Evolutionary conservation across 2,888 invertebrate genomes (phyloP), one percentile per base, ranked within the genome.

Genomic region (Drosophila fulvimacula): DNA sequence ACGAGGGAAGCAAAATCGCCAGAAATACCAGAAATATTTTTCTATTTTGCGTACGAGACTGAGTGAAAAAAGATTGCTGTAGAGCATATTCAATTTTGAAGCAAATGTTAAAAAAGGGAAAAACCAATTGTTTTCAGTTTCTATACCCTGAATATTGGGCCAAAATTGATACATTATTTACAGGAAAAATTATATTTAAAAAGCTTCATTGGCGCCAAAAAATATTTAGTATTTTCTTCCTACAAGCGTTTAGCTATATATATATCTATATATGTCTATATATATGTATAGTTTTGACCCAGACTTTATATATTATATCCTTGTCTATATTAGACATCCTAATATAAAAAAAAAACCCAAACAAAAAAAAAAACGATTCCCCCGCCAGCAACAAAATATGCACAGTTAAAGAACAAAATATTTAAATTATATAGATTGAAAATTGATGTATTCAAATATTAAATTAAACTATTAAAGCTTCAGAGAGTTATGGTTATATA

Each of bases 311-410:
- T 52, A 51, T 51, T 73, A 72, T 75, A 82, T 81, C 80, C 80
- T 88, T 88, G 88, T 88, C 88, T 88, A 88, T 88, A 88, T 88
- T 88, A 88, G 88, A 88, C 88, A 55, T 58, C 52, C 58, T 84
- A 72, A 81, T 76, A 71, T 76, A 81, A 61, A 63, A 58, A 65
- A 76, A 69, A 46, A 63, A 34, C 4, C 34, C 5, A 27, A 27
- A 30, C 6, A 30, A 30, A 10, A 4, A 42, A 27, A 65, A 46
- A 64, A 41, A 32, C n/a, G 30, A 56, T 72, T 58, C 13, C 65
- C 44, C 39, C 41, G 48, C 42, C 44, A 46, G 30, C 44, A 73
- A 44, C 42, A 38, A 81, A 66, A 60, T 32, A 55, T 72, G 70
- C 78, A 70, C 64, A 71, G 72, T 60, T 71, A 72, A 52, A 65